Conservation (phyloP, 2,113 vertebrate genomes). For the Lutjanus erythropterus region DNA sequence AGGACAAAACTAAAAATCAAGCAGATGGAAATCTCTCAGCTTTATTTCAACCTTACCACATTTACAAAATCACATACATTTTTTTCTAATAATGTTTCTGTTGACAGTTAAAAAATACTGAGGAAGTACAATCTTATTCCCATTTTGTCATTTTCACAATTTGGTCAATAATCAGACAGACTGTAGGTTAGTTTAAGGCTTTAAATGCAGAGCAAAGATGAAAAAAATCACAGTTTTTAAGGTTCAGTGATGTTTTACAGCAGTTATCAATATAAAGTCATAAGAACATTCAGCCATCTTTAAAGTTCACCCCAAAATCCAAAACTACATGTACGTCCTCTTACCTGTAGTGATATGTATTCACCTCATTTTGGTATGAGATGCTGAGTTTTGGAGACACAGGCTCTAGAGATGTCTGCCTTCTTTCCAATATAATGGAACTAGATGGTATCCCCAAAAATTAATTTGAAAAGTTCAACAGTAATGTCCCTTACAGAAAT, state of each 20-base stretch:
- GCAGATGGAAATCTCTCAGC: background rate
- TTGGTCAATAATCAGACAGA: background rate
- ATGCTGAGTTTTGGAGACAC: too few species aligned
- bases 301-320: too few species aligned
- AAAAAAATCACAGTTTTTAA: background rate
- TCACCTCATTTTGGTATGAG: too few species aligned
- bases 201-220: background rate
- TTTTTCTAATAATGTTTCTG: background rate
- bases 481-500: too few species aligned
- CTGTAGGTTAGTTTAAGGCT: slow-evolving; percentile 8
- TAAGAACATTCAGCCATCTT: slow-evolving; percentile 2
- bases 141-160: background rate
- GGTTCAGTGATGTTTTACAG: slow-evolving; percentile 1
- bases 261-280: background rate
- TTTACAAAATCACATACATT: slow-evolving; percentile 1
- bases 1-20: background rate
- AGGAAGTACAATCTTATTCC: background rate
- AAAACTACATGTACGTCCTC: too few species aligned
- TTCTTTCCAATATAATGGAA: too few species aligned
- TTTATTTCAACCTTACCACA: background rate
- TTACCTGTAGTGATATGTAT: too few species aligned
- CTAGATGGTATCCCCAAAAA: too few species aligned
- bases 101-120: background rate
- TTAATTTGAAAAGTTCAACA: too few species aligned
- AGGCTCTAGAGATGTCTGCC: too few species aligned